phyloP scores from a whole-genome alignment of 2,113 vertebrate genomes.

The Tringa solitaria region DNA sequence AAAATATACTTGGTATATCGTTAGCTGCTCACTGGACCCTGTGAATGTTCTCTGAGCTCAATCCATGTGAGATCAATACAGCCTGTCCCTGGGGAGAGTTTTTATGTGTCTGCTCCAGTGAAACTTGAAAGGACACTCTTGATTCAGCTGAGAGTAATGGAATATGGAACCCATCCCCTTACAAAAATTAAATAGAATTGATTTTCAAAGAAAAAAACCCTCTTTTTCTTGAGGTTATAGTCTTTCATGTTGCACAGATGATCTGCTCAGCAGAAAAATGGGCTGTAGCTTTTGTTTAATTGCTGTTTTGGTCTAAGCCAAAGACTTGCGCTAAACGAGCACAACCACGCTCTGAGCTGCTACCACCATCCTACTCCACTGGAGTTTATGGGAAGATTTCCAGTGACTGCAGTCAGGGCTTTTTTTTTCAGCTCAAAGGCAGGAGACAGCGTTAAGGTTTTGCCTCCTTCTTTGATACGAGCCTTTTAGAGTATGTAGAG shows the following conservation, averaged over 20 bases:
- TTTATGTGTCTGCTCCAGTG: background rate
- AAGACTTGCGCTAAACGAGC: background rate
- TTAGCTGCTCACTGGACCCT: conserved; percentile 1
- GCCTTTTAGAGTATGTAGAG: background rate
- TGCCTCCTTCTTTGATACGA: background rate
- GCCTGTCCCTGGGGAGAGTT: background rate
- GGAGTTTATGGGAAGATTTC: background rate
- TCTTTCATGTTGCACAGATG: background rate
- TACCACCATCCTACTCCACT: background rate
- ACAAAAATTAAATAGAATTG: conserved; percentile 26
- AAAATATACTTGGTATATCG: background rate
- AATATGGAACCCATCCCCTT: background rate
- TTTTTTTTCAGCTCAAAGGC: background rate
- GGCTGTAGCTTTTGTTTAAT: background rate
- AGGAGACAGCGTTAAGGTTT: background rate
- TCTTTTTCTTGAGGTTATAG: background rate
- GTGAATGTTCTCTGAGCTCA: conserved; percentile 8
- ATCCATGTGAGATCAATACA: background rate
- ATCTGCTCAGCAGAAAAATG: background rate
- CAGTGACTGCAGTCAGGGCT: background rate
- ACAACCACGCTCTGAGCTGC: background rate
- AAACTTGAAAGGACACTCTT: conserved; percentile 10
- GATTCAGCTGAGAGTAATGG: background rate
- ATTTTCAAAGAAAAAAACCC: background rate
- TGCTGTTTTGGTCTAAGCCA: background rate